phyloP scores from a whole-genome alignment of 2,113 vertebrate genomes.

The Psilopogon haemacephalus region DNA sequence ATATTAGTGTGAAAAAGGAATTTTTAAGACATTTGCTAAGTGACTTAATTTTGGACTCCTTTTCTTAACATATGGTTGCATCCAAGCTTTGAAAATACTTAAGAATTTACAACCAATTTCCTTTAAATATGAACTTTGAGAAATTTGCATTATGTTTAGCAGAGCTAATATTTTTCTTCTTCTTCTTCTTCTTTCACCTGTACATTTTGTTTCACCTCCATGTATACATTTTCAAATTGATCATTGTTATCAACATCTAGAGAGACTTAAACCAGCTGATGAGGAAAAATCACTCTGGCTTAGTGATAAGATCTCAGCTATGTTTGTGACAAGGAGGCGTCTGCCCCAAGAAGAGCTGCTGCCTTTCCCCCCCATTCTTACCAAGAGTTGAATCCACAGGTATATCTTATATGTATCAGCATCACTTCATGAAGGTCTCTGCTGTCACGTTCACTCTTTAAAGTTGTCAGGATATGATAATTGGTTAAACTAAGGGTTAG shows the following conservation, averaged over 20 bases:
- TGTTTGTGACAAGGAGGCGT: not conserved
- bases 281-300: not conserved
- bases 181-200: not conserved
- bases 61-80: not conserved
- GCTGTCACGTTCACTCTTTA: not conserved
- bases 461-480: not conserved
- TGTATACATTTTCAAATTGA: not conserved
- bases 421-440: not conserved
- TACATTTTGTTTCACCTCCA: not conserved
- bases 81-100: not conserved
- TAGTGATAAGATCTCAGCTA: not conserved
- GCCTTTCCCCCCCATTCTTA: not conserved
- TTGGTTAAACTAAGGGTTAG: not conserved
- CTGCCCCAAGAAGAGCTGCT: not conserved
- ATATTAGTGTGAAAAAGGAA: not conserved
- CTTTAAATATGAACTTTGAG: not conserved
- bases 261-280: not conserved
- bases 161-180: not conserved
- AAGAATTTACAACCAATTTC: not conserved
- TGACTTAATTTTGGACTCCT: not conserved
- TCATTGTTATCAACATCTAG: not conserved
- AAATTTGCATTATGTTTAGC: not conserved
- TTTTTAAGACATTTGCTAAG: not conserved
- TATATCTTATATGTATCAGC: not conserved
- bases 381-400: not conserved